Conservation (phyloP, 1,140 invertebrate species). For the Cotesia typhae region DNA sequence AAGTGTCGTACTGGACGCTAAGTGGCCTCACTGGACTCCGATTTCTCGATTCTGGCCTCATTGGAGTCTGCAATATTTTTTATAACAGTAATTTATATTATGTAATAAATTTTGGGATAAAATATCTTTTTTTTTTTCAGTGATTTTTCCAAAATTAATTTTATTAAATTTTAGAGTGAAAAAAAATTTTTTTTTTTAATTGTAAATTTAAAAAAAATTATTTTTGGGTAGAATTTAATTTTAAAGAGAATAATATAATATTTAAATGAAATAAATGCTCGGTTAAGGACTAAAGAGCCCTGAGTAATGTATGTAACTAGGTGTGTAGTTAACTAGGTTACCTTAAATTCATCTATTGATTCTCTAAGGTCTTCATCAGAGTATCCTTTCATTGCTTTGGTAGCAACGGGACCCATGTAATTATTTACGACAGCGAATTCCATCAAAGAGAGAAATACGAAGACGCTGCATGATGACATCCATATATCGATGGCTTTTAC, state of each 20-base stretch:
- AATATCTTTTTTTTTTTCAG: no score
- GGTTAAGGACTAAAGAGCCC: no score
- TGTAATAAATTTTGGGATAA: background rate
- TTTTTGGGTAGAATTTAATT: no score
- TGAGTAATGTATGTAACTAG: no score
- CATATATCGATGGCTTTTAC: conserved; percentile 93
- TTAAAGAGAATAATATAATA: no score
- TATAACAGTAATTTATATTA: background rate
- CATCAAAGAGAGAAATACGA: conserved; percentile 91
- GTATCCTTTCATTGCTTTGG: conserved; percentile 89
- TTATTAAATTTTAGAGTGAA: no score
- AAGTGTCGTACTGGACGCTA: conserved; percentile 79
- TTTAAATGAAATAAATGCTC: no score
- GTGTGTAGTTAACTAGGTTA: conserved; percentile 48
- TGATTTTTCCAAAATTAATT: no score
- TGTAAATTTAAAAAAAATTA: no score
- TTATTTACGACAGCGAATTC: conserved; percentile 93
- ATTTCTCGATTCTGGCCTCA: conserved; percentile 62
- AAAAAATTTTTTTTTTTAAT: no score
- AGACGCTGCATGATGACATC: conserved; percentile 93
- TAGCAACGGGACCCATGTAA: conserved; percentile 87
- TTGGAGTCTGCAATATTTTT: conserved; percentile 56
- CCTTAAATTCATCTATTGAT: conserved; percentile 80
- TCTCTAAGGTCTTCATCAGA: conserved; percentile 83
- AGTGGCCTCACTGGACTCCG: conserved; percentile 59